Percentiles rank a stretch among this genome's conserved stretches.
Evolutionary conservation across 2,888 invertebrate genomes (phyloP).

Genomic region (Euzetes globulus): DNA sequence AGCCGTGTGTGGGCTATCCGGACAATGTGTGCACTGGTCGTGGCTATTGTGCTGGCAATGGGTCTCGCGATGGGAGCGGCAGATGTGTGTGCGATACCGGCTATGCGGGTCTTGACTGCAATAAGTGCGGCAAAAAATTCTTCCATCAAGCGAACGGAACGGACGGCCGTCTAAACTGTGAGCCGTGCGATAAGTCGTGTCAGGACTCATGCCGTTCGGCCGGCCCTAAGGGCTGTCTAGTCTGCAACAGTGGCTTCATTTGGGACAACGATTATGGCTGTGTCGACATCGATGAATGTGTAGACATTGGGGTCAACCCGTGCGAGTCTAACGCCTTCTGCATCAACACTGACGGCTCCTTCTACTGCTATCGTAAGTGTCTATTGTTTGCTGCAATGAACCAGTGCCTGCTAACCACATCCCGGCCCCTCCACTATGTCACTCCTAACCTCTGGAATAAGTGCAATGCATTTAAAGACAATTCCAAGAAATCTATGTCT

Average conservation of each 20-base stretch:
- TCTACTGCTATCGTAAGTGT: slow-evolving; percentile 58
- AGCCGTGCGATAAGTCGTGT: slow-evolving; percentile 68
- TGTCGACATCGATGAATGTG: slow-evolving; percentile 74
- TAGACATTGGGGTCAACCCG: slow-evolving; percentile 50
- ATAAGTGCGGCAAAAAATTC: slow-evolving; percentile 46
- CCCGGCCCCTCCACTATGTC: background rate
- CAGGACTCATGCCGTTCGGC: slow-evolving; percentile 65
- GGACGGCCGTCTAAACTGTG: slow-evolving; percentile 33
- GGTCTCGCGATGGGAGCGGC: slow-evolving; percentile 29
- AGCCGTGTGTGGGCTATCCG: slow-evolving; percentile 55
- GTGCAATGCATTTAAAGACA: background rate
- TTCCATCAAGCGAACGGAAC: slow-evolving; percentile 45
- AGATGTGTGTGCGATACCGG: slow-evolving; percentile 29
- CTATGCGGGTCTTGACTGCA: slow-evolving; percentile 27
- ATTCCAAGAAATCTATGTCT: background rate
- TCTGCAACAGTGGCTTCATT: slow-evolving; percentile 65
- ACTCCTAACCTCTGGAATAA: background rate
- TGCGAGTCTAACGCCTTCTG: slow-evolving; percentile 68
- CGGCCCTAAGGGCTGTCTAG: slow-evolving; percentile 56
- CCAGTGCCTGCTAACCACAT: background rate
- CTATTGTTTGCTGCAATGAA: background rate
- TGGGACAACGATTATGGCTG: slow-evolving; percentile 69
- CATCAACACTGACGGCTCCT: slow-evolving; percentile 78
- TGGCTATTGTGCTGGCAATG: slow-evolving; percentile 37
- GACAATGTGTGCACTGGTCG: slow-evolving; percentile 29